A percentile compares a stretch with the other conserved stretches of the same genome.
Evolutionary conservation across 2,888 invertebrate species (phyloP).

Genomic region (Parnassius glacialis): DNA sequence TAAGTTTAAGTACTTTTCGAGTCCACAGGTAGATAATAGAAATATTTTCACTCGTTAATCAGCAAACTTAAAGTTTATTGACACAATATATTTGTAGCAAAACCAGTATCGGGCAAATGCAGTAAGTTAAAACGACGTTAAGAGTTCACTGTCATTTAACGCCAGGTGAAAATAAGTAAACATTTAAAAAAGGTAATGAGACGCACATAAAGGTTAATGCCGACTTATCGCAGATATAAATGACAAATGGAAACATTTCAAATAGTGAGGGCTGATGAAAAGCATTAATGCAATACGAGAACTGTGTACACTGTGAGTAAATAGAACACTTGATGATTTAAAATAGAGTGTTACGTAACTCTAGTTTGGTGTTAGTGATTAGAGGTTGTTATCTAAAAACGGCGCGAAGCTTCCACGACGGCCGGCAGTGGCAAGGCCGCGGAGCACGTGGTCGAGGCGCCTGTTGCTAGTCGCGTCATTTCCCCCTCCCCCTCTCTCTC

Average conservation of each 20-base stretch:
- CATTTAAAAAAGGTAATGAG: not conserved
- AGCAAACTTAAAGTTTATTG: no score
- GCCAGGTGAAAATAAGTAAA: not conserved
- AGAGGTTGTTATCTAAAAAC: constrained; percentile 66
- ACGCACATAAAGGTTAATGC: constrained; percentile 1
- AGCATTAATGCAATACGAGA: not conserved
- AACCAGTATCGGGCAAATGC: not conserved
- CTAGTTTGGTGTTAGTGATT: constrained; percentile 49
- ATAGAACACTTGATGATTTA: constrained; percentile 4
- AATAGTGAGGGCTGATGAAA: not conserved
- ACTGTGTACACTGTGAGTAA: not conserved
- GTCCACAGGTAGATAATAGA: no score
- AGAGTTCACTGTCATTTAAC: not conserved
- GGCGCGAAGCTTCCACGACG: constrained; percentile 68
- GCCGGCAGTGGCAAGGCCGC: constrained; percentile 71
- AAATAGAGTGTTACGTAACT: constrained; percentile 39
- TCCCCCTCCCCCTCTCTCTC: constrained; percentile 29
- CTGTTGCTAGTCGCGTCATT: constrained; percentile 67
- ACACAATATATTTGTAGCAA: no score
- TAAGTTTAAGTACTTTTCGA: no score
- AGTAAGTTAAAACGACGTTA: not conserved
- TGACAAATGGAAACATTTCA: not conserved
- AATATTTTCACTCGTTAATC: no score
- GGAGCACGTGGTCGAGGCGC: constrained; percentile 71
- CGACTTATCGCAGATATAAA: not conserved